phyloP scores from a whole-genome alignment of 1,140 invertebrate species.

The Calephelis nemesis region DNA sequence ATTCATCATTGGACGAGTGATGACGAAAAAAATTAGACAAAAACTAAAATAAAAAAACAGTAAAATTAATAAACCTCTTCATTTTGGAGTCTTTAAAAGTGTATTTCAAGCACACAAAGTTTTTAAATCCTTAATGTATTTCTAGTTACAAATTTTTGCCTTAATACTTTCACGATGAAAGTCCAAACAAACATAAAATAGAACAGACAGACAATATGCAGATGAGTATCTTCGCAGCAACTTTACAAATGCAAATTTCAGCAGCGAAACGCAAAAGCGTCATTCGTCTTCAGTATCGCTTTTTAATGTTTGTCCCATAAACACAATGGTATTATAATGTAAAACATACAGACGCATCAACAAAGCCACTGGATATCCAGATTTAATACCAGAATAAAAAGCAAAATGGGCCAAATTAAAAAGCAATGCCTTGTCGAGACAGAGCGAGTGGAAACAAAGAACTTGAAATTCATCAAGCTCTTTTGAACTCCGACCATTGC shows the following conservation, averaged over 20 bases:
- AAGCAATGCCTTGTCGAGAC: slow-evolving; percentile 73
- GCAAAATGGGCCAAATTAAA: slow-evolving; percentile 76
- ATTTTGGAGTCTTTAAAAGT: too few species aligned
- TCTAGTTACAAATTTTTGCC: background rate
- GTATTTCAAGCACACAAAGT: too few species aligned
- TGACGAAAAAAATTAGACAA: too few species aligned
- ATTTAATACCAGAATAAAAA: slow-evolving; percentile 71
- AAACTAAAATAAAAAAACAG: too few species aligned
- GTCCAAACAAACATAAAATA: background rate
- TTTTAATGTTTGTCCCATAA: slow-evolving; percentile 36
- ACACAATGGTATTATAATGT: slow-evolving; percentile 42
- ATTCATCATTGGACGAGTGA: too few species aligned
- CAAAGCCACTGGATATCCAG: slow-evolving; percentile 60
- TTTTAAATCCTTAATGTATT: too few species aligned
- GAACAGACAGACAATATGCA: slow-evolving; percentile 1
- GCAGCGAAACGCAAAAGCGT: slow-evolving; percentile 35
- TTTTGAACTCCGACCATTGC: slow-evolving; percentile 73
- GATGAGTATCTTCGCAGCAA: slow-evolving; percentile 28
- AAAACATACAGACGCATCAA: slow-evolving; percentile 49
- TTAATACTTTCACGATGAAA: background rate
- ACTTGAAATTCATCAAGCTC: slow-evolving; percentile 73
- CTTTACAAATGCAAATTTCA: slow-evolving; percentile 36
- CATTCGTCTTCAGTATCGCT: slow-evolving; percentile 33
- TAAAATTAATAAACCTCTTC: too few species aligned
- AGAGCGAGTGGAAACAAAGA: slow-evolving; percentile 73